phyloP scores from a whole-genome alignment of 2,888 invertebrate species.

The Neoitamus cyanurus region DNA sequence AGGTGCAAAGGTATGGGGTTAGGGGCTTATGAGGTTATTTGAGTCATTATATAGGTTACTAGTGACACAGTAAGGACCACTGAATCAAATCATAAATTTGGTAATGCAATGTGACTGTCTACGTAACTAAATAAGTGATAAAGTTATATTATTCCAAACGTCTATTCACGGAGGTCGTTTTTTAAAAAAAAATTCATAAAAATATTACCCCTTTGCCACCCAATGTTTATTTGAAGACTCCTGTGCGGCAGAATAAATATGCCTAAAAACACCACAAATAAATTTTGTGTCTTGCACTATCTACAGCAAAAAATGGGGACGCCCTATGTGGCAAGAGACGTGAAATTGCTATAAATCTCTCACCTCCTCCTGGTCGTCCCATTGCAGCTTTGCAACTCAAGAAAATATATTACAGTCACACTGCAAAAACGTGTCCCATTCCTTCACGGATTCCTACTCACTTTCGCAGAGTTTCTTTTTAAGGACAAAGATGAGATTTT shows the following conservation, averaged over 20 bases:
- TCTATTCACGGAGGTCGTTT: too few relatives aligned
- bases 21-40: too few relatives aligned
- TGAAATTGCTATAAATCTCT: constrained; percentile 8
- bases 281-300: neutral
- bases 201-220: neutral
- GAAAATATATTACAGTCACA: neutral
- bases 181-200: too few relatives aligned
- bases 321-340: neutral
- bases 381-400: neutral
- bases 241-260: neutral
- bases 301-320: neutral
- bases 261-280: neutral
- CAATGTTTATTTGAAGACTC: neutral
- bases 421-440: neutral
- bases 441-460: neutral
- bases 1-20: too few relatives aligned
- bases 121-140: too few relatives aligned
- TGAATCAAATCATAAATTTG: too few relatives aligned
- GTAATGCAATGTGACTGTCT: too few relatives aligned
- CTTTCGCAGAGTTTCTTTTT: neutral
- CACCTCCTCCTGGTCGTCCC: neutral
- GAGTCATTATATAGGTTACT: too few relatives aligned
- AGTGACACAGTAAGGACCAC: too few relatives aligned
- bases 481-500: neutral
- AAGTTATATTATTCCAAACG: too few relatives aligned